Conservation (phyloP, 2,797 vertebrate species). For the Amazona ochrocephala region DNA sequence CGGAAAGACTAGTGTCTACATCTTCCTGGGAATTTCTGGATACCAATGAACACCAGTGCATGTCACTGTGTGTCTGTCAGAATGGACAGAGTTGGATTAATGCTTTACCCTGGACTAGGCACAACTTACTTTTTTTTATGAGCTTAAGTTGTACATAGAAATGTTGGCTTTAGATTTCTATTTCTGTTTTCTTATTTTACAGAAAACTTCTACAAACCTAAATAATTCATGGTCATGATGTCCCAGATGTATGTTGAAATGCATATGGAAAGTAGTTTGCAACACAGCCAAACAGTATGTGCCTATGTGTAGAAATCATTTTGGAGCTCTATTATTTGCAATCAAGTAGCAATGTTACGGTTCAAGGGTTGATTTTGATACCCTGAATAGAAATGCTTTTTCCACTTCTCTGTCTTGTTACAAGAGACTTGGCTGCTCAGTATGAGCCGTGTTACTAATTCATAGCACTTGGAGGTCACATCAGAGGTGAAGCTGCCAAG, state of each 20-base stretch:
- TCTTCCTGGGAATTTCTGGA: background rate
- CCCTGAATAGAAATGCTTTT: background rate
- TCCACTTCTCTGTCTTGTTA: background rate
- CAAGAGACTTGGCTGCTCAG: background rate
- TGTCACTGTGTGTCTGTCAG: background rate
- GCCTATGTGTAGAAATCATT: background rate
- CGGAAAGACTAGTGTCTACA: background rate
- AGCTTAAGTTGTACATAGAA: background rate
- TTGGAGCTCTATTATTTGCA: constrained; percentile 31
- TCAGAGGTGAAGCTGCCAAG: background rate
- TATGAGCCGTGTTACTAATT: background rate
- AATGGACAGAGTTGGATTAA: background rate
- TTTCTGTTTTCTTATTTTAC: background rate
- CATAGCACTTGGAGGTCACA: background rate
- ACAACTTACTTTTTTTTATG: background rate
- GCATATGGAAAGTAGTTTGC: background rate
- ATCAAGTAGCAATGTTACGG: background rate
- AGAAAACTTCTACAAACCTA: background rate
- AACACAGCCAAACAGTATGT: background rate
- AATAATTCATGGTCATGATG: background rate
- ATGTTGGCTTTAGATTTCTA: background rate
- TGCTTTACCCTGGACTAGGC: background rate
- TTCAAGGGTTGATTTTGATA: background rate
- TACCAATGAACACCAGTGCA: background rate
- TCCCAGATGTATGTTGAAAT: background rate